These are phyloP conservation scores for Phenganax subtilis DNA, from an alignment of 92 coral and sea anemone species.

Conservation along the genomic window DNA sequence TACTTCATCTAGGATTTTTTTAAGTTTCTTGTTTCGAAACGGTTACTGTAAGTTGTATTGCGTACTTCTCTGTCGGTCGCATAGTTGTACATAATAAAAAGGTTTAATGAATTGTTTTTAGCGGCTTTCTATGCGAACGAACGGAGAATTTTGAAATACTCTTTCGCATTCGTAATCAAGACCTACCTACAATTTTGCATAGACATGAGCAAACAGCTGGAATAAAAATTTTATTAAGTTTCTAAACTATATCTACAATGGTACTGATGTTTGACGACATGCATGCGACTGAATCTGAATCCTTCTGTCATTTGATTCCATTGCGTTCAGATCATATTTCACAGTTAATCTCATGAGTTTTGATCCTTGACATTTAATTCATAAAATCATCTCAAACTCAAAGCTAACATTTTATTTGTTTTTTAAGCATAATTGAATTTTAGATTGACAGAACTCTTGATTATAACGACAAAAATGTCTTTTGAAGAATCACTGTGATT, in stretches of 20 bases:
- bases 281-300: neutral
- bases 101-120: too few relatives aligned
- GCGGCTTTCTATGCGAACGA: too few relatives aligned
- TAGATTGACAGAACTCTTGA: neutral
- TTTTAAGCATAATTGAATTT: neutral
- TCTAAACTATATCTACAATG: too few relatives aligned
- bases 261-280: neutral
- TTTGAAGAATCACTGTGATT: neutral
- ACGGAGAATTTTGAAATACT: too few relatives aligned
- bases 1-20: conserved; percentile 1
- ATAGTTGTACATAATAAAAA: too few relatives aligned
- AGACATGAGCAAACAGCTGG: too few relatives aligned
- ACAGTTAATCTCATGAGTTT: conserved; percentile 8
- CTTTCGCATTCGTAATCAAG: too few relatives aligned
- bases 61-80: too few relatives aligned
- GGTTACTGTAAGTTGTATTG: neutral
- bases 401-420: conserved; percentile 6
- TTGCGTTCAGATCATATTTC: conserved; percentile 5
- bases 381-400: neutral
- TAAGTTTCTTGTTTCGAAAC: neutral
- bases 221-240: too few relatives aligned
- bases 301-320: conserved; percentile 12
- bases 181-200: too few relatives aligned
- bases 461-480: conserved; percentile 6
- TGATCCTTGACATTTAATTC: conserved; percentile 1